These are phyloP conservation scores for Odontamblyopus lacepedii DNA, from an alignment of 2,797 vertebrate genomes.

Conservation along the genomic window DNA sequence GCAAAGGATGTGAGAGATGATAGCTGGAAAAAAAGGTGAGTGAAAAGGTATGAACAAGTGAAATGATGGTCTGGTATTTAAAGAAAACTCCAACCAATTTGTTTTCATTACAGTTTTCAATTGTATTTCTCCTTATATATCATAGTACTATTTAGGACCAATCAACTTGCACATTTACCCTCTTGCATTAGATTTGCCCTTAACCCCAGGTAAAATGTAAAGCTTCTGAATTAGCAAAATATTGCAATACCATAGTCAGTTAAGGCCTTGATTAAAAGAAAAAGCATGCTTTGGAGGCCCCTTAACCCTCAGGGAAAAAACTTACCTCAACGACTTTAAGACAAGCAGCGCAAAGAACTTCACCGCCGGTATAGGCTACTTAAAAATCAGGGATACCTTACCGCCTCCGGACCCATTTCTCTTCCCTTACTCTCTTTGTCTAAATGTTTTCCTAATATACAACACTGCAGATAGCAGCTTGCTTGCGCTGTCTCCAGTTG, in stretches of 20 bases:
- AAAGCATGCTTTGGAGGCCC: conserved; percentile 28
- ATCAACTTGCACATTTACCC: conserved; percentile 7
- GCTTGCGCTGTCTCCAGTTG: conserved; percentile 43
- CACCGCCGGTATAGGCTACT: conserved; percentile 53
- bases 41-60: conserved; percentile 3
- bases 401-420: conserved; percentile 69
- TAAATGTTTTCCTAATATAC: conserved; percentile 35
- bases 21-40: conserved; percentile 41
- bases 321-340: conserved; percentile 71
- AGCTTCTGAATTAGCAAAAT: conserved; percentile 13
- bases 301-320: conserved; percentile 43
- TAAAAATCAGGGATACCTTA: conserved; percentile 66
- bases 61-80: not conserved
- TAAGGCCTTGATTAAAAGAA: conserved; percentile 3
- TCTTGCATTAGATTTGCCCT: not conserved
- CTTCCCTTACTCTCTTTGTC: conserved; percentile 55
- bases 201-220: not conserved
- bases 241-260: conserved; percentile 6
- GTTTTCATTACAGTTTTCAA: not conserved
- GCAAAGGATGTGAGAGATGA: conserved; percentile 35
- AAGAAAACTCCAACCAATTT: not conserved
- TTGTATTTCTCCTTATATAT: not conserved
- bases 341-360: conserved; percentile 70
- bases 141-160: not conserved
- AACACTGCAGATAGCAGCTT: conserved; percentile 51